Base-by-base conservation (phyloP, 92 coral and sea anemone genomes). In the Epizoanthus ramosus region DNA sequence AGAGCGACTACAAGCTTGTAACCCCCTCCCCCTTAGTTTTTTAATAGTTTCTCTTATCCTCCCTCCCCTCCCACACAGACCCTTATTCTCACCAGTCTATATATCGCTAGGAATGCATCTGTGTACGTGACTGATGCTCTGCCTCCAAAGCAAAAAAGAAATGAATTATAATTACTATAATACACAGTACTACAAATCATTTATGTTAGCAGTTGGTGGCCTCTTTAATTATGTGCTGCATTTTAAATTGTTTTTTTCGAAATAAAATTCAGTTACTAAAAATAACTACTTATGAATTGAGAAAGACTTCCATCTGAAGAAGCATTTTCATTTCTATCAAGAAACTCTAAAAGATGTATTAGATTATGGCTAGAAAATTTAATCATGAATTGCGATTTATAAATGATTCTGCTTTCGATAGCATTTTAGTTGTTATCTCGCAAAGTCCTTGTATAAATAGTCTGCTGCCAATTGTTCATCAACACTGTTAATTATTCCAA, bases 91-190 rank as follows among this genome's bases (percentile, higher is more conserved):
- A 50, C 54, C 16, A 50, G 54, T 9, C 54, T 50, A 50, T 50
- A 41, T 6, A 41, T 3, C 2, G 24, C 7, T 18, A 18, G 64
- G 22, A 57, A 57, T 57, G 63, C 69, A 24, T 28, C 33, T 41
- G 8, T 65, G 71, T 67, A 67, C 72, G 72, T 67, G 72, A 67
- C 72, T 33, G 35, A n/a, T 13, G 21, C 72, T 13, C 16, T 17
- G 31, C 17, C n/a, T 67, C 54, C 54, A 15, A 67, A 17, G 50
- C 72, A 67, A 67, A 67, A 67, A 41, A 67, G 28, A 67, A 67
- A 28, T 24, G 18, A 67, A 6, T 43, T 33, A 50, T 67, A 67
- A 67, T 67, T 67, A 67, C 23, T 28, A 67, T 4, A 67, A 67
- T 24, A 35, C 72, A 67, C 50, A 28, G 3, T 12, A 35, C 22